Base-by-base conservation (phyloP, 1,140 invertebrate species). In the Drosophila equinoxialis region DNA sequence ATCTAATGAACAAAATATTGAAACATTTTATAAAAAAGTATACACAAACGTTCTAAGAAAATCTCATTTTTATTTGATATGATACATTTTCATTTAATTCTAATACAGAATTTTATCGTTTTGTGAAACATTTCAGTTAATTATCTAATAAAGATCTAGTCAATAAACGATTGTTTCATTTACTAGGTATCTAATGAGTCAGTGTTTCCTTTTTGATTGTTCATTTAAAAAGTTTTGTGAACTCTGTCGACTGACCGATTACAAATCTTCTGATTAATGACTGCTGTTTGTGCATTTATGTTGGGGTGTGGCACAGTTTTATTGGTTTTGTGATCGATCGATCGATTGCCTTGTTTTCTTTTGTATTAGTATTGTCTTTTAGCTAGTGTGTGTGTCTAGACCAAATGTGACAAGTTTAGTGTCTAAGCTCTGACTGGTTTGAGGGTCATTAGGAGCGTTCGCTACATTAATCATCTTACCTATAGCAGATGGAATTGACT, bases 321-420 rank as follows among this genome's bases (percentile, higher is more conserved):
- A 51, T 51, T 51, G 45, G 33, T 23, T 59, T 35, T 39, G 33
- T 59, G 57, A 59, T 59, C 57, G 57, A 59, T 59, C 57, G 45
- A 51, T 51, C 45, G 17, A 59, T 59, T 35, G 55, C 11, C 14
- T 35, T 10, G 45, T 17, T 48, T 17, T 6, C 7, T 48, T 10
- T 17, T 17, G 6, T 48, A 14, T 45, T 45, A n/a, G 14, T 45
- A 45, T 48, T 48, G 45, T 37, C 35, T 48, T 20, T 48, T 48
- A 14, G 8, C 17, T 51, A 10, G 45, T 51, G 17, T 55, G 17
- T 55, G 17, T 55, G 55, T 59, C 57, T 59, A 39, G 57, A 59
- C 33, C 33, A 37, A 59, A 59, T 59, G 57, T 59, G 57, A 59
- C 57, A 59, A 59, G 57, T 59, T 58, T 59, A 59, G 57, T 59